Evolutionary conservation across 2,888 invertebrate genomes (phyloP).

Genomic region (Caenorhabditis sp.): DNA sequence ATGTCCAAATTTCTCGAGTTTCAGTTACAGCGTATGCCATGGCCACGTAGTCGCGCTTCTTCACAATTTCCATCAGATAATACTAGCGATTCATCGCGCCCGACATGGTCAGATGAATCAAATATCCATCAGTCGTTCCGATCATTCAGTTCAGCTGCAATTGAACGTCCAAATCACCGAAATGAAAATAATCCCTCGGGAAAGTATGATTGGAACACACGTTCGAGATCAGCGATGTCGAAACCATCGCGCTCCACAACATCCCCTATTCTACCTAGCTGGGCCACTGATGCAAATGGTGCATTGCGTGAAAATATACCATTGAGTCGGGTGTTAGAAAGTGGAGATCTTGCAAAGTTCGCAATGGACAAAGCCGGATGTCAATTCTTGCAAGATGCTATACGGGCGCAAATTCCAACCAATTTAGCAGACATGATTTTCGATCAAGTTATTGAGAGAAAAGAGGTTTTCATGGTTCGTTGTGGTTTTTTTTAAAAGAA

Average conservation of each 20-base stretch:
- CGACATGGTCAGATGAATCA: constrained; percentile 7
- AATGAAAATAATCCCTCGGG: neutral
- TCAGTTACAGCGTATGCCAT: neutral
- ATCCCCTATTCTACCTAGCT: constrained; percentile 11
- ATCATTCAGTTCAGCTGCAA: constrained; percentile 19
- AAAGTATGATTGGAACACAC: constrained; percentile 4
- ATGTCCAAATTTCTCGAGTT: constrained; percentile 2
- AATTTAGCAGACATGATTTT: constrained; percentile 14
- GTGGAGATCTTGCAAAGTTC: constrained; percentile 33
- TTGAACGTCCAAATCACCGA: constrained; percentile 10
- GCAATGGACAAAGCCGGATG: constrained; percentile 41
- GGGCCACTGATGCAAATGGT: constrained; percentile 29
- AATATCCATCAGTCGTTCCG: constrained; percentile 3
- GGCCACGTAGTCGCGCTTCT: neutral
- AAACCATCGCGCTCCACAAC: constrained; percentile 5
- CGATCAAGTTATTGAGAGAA: constrained; percentile 17
- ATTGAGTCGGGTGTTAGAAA: constrained; percentile 22
- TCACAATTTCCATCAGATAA: neutral
- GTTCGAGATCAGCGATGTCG: constrained; percentile 16
- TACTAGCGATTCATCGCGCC: neutral
- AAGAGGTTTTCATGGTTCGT: constrained; percentile 20
- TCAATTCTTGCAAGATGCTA: constrained; percentile 20
- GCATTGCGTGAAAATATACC: constrained; percentile 8
- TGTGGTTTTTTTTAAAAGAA: neutral
- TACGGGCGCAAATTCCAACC: neutral